Conservation (phyloP, 2,888 invertebrate genomes). For the Macropis europaea region DNA sequence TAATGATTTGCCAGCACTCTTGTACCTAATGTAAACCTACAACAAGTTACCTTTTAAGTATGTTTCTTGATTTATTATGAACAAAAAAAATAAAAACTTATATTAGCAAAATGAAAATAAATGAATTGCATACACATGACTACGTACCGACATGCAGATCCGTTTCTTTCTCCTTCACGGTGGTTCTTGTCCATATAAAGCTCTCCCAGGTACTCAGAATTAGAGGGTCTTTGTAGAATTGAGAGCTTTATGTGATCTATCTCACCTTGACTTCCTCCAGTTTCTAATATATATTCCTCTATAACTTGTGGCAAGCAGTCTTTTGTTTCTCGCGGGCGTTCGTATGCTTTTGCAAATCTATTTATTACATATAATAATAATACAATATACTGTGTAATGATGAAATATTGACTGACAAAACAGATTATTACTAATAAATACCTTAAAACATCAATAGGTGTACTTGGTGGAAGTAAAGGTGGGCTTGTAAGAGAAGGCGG, state of each 20-base stretch:
- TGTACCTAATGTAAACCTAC: slow-evolving; percentile 81
- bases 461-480: slow-evolving; percentile 75
- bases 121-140: slow-evolving; percentile 6
- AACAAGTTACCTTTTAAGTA: slow-evolving; percentile 5
- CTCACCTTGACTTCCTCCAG: slow-evolving; percentile 86
- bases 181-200: slow-evolving; percentile 94
- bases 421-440: slow-evolving; percentile 25
- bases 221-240: slow-evolving; percentile 92
- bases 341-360: slow-evolving; percentile 82
- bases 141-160: slow-evolving; percentile 88
- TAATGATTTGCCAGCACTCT: slow-evolving; percentile 84
- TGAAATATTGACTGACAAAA: not conserved
- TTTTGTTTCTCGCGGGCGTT: slow-evolving; percentile 83
- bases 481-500: slow-evolving; percentile 75
- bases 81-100: not conserved
- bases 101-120: slow-evolving; percentile 1
- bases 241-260: slow-evolving; percentile 93
- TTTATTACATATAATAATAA: not conserved
- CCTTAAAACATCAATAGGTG: slow-evolving; percentile 77
- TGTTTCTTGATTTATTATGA: not conserved
- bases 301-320: slow-evolving; percentile 91
- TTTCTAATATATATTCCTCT: slow-evolving; percentile 94
- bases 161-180: slow-evolving; percentile 87
- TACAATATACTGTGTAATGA: not conserved
- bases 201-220: slow-evolving; percentile 94